Evolutionary conservation across 1,140 invertebrate genomes (phyloP).

Genomic region (Mya arenaria): DNA sequence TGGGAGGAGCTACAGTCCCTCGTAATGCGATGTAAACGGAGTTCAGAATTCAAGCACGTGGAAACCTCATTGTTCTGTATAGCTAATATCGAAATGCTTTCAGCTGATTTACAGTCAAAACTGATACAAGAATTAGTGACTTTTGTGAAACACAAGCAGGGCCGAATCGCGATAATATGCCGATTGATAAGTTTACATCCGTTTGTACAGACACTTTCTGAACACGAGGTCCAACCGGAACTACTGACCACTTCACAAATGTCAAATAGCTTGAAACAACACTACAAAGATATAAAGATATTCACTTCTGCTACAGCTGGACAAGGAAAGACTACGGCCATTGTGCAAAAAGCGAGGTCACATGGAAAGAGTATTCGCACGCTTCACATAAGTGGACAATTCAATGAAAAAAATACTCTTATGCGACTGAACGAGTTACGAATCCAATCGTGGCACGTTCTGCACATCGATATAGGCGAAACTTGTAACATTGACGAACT

Average conservation of each 20-base stretch:
- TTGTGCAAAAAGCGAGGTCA: slow-evolving; percentile 6
- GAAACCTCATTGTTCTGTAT: slow-evolving; percentile 45
- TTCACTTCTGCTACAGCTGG: slow-evolving; percentile 55
- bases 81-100: slow-evolving; percentile 56
- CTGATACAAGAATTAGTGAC: slow-evolving; percentile 29
- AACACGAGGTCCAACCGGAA: not conserved
- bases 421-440: not conserved
- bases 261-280: not conserved
- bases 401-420: slow-evolving; percentile 5
- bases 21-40: too few relatives aligned
- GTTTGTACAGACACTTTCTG: slow-evolving; percentile 15
- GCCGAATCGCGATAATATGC: slow-evolving; percentile 40
- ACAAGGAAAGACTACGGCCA: slow-evolving; percentile 52
- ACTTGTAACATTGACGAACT: slow-evolving; percentile 28
- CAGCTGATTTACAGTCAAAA: slow-evolving; percentile 41
- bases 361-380: slow-evolving; percentile 3
- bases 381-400: slow-evolving; percentile 49
- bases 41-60: not conserved
- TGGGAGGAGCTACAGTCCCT: too few relatives aligned
- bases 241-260: not conserved
- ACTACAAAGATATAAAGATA: slow-evolving; percentile 23
- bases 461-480: slow-evolving; percentile 58
- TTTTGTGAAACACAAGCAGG: not conserved
- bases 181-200: slow-evolving; percentile 23
- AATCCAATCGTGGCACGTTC: slow-evolving; percentile 1